Conservation (phyloP, 2,113 vertebrate genomes). For the Heterocephalus glaber region DNA sequence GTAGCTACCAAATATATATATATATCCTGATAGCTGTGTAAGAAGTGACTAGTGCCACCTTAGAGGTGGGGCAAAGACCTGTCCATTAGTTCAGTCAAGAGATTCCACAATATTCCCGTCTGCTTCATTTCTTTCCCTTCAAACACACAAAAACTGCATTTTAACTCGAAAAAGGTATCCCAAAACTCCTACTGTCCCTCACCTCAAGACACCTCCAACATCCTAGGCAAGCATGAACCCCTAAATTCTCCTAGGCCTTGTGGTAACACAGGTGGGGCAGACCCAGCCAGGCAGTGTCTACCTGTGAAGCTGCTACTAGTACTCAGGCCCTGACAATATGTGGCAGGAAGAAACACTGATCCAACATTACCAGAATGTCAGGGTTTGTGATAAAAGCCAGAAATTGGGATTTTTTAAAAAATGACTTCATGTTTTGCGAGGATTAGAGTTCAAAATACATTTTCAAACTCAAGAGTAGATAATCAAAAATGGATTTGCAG, state of each 20-base stretch:
- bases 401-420: background rate
- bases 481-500: background rate
- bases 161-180: background rate
- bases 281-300: background rate
- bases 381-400: background rate
- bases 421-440: background rate
- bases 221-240: background rate
- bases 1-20: background rate
- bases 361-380: background rate
- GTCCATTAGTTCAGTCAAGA: background rate
- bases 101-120: background rate
- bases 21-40: background rate
- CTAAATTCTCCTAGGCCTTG: background rate
- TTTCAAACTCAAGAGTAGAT: background rate
- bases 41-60: background rate
- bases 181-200: background rate
- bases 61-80: background rate
- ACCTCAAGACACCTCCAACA: background rate
- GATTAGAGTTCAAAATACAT: constrained; percentile 23
- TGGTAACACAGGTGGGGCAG: background rate
- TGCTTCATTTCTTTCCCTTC: background rate
- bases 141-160: background rate
- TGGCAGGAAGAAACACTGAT: background rate
- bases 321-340: background rate
- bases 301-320: background rate